Evolutionary conservation across 2,888 invertebrate species (phyloP).

Genomic region (Koerneria pararmatus): DNA sequence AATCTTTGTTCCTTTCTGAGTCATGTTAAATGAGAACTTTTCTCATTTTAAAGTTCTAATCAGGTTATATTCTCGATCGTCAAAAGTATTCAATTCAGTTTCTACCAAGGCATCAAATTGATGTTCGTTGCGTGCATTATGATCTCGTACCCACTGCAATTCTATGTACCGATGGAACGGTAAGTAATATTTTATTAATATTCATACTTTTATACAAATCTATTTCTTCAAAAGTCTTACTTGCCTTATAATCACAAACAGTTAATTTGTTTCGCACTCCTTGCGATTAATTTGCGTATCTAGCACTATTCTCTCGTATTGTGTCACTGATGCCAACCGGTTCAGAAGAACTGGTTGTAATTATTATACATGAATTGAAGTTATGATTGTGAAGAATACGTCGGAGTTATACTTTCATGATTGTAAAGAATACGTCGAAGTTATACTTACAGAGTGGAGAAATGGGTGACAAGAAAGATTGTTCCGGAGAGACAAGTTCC

Average conservation of each 20-base stretch:
- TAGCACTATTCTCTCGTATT: no score
- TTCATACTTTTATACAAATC: neutral
- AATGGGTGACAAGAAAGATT: slow-evolving; percentile 53
- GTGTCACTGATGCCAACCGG: no score
- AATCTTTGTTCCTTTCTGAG: no score
- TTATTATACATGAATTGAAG: no score
- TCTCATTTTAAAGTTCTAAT: neutral
- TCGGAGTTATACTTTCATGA: no score
- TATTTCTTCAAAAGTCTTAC: neutral
- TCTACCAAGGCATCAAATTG: slow-evolving; percentile 56
- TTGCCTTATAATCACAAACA: neutral
- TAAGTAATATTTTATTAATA: neutral
- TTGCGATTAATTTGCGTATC: no score
- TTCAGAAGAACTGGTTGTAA: no score
- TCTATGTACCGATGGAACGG: slow-evolving; percentile 87
- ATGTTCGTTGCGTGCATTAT: slow-evolving; percentile 68
- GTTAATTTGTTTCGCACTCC: no score
- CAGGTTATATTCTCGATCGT: neutral
- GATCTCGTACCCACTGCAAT: slow-evolving; percentile 83
- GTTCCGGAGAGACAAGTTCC: slow-evolving; percentile 42
- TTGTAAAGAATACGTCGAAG: no score
- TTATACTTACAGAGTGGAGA: slow-evolving; percentile 62
- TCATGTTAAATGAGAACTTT: no score
- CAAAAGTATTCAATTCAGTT: no score
- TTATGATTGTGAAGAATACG: no score